Base-by-base conservation (phyloP, 2,797 vertebrate species). In the Tenualosa thibaudeaui region DNA sequence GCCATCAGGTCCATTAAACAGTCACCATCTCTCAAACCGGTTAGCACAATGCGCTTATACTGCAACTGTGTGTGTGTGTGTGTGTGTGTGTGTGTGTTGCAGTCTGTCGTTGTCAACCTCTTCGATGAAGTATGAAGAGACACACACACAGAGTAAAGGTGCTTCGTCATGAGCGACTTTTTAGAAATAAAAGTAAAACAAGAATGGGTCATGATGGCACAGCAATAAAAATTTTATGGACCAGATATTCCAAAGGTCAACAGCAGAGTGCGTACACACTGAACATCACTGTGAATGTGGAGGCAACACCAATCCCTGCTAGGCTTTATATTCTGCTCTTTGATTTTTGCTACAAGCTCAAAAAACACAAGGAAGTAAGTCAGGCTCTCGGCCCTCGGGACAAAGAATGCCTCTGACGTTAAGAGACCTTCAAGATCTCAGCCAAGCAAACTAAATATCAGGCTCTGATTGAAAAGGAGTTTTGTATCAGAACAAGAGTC, bases 201-300 rank as follows among this genome's bases (percentile, higher is more conserved):
- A 3, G 43, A 78, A 78, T 19, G 17, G 71, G 19, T 78, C 43
- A 78, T 43, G 71, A 78, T 46, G 40, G 40, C 71, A 78, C 4
- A 78, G 40, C 71, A 40, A 7, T 78, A 4, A 46, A 46, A 15
- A 46, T 19, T 78, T 78, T 43, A 78, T 43, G 40, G 71, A 10
- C 71, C 46, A 43, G 40, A 78, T 78, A n/a, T 43, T 78, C 37
- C 71, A 78, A 78, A 78, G 71, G 71, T 78, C 71, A 22, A 46
- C 17, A 37, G 71, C 22, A 40, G 71, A 46, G 17, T 7, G 71
- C 17, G 19, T 46, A 78, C 31, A 71, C 26, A 40, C 13, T 71
- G 13, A 71, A 71, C 37, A 78, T 17, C 71, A 78, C 22, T 43
- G 71, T 78, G 71, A 46, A 40, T 78, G 40, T 71, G 65, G 26